Conservation (phyloP, 2,797 vertebrate genomes). For the Acrossocheilus wenchowensis region DNA sequence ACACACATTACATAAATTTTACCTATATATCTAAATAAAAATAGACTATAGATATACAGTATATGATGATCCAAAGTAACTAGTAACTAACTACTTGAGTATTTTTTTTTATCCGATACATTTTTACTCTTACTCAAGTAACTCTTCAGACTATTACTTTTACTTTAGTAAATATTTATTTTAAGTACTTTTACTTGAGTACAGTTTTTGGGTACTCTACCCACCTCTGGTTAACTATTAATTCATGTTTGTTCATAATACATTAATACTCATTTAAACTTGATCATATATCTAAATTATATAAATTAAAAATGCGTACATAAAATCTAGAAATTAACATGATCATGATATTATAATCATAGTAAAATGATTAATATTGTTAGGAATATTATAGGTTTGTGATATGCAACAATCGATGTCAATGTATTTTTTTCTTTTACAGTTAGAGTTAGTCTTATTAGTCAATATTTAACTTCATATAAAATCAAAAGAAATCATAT, state of each 20-base stretch:
- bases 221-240: background rate
- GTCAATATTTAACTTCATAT: background rate
- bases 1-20: too few relatives aligned
- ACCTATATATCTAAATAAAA: too few relatives aligned
- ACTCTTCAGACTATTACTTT: too few relatives aligned
- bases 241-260: background rate
- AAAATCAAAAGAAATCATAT: background rate
- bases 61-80: too few relatives aligned
- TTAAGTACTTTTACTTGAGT: too few relatives aligned
- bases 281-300: background rate
- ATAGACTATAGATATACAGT: too few relatives aligned
- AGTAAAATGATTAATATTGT: background rate
- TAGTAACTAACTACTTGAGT: too few relatives aligned
- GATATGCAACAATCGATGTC: background rate
- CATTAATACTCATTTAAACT: background rate
- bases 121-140: too few relatives aligned
- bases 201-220: too few relatives aligned
- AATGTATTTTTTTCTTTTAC: background rate
- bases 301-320: background rate
- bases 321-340: background rate
- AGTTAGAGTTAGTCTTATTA: background rate
- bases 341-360: background rate
- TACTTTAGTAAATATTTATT: too few relatives aligned
- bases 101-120: too few relatives aligned
- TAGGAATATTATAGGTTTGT: background rate